Evolutionary conservation across 2,797 vertebrate genomes (phyloP), one percentile per base, ranked within the genome.

Genomic region (Hemitrygon akajei): DNA sequence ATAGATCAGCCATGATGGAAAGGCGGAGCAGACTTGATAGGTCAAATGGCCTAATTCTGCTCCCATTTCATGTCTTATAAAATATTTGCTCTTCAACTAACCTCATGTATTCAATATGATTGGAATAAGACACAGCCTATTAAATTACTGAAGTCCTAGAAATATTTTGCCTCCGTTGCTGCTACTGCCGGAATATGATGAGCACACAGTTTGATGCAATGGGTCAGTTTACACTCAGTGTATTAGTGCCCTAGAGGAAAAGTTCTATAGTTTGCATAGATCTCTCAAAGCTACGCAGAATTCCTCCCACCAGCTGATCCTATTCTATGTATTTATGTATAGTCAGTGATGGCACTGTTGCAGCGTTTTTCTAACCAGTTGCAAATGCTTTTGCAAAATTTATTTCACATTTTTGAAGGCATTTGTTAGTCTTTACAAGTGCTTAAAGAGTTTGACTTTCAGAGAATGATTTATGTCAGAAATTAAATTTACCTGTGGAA

Each of bases 91-190:
- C 71, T 76, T 93, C 91, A 18, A 12, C 73, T 93, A 76, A 93
- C 91, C 66, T 93, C 6, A 4, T 93, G 10, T 73, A 30, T 93
- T 58, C 91, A 93, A 76, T 95, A 95, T 94, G 96, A 95, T 97
- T 95, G 96, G 96, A 97, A 97, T 97, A 97, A 96, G 96, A 96
- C 95, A 82, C 95, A 94, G 95, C 95, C 93, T 95, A 96, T 97
- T 97, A 95, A 96, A 96, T 97, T 97, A 96, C 96, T 96, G 95
- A 95, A 96, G 96, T 95, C 96, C 95, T 96, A 96, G 84, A 95
- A 96, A 97, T 97, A 96, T 95, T 96, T 47, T 96, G 96, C 97
- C 95, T 97, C 96, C 95, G 95, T 96, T 96, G 95, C 95, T 92
- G 95, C 95, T 95, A 95, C 95, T 94, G 94, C 94, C 94, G 95